A percentile compares a stretch with the other conserved stretches of the same genome.
Evolutionary conservation across 2,113 vertebrate species (phyloP).

Genomic region (Prochilodus magdalenae): DNA sequence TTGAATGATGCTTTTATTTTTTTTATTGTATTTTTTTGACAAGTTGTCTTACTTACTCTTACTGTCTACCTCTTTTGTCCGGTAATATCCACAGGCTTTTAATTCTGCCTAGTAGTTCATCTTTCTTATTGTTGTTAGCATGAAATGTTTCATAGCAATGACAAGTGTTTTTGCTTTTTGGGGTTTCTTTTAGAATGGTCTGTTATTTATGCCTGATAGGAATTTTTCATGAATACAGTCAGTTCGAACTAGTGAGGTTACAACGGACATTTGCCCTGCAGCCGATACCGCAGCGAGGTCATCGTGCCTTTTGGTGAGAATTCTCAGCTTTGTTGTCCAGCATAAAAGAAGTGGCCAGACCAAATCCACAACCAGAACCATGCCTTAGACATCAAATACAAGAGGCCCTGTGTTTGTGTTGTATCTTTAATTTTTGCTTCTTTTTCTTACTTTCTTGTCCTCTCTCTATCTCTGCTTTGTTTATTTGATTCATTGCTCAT

Average conservation of each 20-base stretch:
- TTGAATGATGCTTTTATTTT: not conserved
- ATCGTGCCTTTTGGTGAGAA: not conserved
- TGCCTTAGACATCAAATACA: not conserved
- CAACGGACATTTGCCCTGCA: not conserved
- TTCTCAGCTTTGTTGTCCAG: not conserved
- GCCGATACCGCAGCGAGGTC: not conserved
- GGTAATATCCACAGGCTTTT: not conserved
- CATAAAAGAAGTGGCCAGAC: not conserved
- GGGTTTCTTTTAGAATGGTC: not conserved
- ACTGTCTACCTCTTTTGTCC: too few relatives aligned
- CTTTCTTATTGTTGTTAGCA: not conserved
- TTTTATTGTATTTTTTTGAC: not conserved
- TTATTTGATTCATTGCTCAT: constrained; percentile 45
- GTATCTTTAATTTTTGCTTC: not conserved
- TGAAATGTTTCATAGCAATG: not conserved
- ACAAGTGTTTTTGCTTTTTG: not conserved
- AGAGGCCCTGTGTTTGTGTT: not conserved
- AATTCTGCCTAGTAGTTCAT: not conserved
- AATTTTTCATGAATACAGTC: not conserved
- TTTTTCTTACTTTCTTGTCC: constrained; percentile 9
- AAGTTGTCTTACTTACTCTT: not conserved
- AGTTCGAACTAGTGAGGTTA: not conserved
- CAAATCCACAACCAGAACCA: not conserved
- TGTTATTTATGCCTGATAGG: not conserved
- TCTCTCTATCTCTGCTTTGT: not conserved